Conservation (phyloP, 2,113 vertebrate species). For the Myotis lucifugus region DNA sequence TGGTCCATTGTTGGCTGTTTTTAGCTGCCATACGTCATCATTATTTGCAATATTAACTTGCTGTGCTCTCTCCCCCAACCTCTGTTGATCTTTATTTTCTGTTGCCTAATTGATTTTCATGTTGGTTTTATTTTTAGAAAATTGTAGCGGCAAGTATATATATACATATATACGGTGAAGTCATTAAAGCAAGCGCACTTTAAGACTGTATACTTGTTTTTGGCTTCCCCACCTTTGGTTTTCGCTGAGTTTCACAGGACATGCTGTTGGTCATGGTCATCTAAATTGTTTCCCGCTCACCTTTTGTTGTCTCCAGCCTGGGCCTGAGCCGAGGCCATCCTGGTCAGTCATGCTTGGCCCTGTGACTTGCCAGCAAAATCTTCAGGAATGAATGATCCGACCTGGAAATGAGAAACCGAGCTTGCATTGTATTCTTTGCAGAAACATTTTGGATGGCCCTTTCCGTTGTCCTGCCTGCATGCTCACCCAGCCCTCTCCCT, state of each 20-base stretch:
- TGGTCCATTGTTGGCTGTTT: background rate
- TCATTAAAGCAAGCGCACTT: slow-evolving; percentile 78
- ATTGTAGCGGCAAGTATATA: slow-evolving; percentile 98
- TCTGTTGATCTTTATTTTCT: slow-evolving; percentile 76
- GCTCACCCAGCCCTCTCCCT: slow-evolving; percentile 49
- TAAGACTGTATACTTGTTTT: slow-evolving; percentile 81
- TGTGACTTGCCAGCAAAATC: slow-evolving; percentile 17
- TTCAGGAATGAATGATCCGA: background rate
- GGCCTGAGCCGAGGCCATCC: background rate
- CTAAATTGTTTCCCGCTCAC: slow-evolving; percentile 77
- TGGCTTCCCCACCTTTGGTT: slow-evolving; percentile 78
- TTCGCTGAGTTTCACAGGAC: slow-evolving; percentile 74
- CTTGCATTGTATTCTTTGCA: slow-evolving; percentile 14
- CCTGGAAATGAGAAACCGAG: slow-evolving; percentile 16
- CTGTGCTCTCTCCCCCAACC: slow-evolving; percentile 68
- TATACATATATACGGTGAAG: slow-evolving; percentile 80
- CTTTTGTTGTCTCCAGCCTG: background rate
- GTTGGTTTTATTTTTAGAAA: slow-evolving; percentile 97
- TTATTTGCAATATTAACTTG: slow-evolving; percentile 63
- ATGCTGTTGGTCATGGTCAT: slow-evolving; percentile 77
- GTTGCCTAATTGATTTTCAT: slow-evolving; percentile 88
- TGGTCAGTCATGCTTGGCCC: background rate
- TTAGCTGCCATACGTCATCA: background rate
- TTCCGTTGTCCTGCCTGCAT: slow-evolving; percentile 70
- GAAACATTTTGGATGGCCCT: slow-evolving; percentile 83